Evolutionary conservation across 2,797 vertebrate genomes (phyloP).

Genomic region (Tapera naevia): DNA sequence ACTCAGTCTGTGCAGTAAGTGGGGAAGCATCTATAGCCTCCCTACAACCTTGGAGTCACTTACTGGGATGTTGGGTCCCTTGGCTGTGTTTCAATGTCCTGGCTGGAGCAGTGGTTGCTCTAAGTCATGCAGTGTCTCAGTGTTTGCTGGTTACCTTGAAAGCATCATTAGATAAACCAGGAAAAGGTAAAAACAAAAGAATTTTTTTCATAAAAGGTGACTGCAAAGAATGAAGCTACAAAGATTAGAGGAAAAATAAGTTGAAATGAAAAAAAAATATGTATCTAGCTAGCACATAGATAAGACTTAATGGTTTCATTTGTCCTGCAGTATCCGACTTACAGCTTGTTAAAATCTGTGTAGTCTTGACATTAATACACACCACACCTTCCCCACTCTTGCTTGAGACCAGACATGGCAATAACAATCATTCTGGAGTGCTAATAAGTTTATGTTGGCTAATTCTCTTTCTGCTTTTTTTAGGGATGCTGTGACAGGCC

Average conservation of each 20-base stretch:
- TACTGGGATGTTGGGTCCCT: background rate
- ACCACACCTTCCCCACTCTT: background rate
- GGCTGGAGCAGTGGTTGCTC: background rate
- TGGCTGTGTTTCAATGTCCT: background rate
- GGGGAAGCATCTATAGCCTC: background rate
- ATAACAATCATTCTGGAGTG: constrained; percentile 11
- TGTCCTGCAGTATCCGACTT: background rate
- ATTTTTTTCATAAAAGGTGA: background rate
- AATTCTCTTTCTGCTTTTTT: background rate
- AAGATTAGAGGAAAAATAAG: background rate
- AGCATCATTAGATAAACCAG: background rate
- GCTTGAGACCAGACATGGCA: background rate
- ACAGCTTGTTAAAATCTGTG: background rate
- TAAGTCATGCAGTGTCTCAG: background rate
- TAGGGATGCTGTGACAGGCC: background rate
- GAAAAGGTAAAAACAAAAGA: background rate
- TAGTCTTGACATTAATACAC: background rate
- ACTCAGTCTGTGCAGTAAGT: background rate
- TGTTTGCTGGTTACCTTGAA: background rate
- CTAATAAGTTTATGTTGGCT: constrained; percentile 36
- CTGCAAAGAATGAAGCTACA: background rate
- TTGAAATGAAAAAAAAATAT: background rate
- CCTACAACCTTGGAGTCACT: background rate
- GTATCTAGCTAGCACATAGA: background rate
- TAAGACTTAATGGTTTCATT: background rate